These are phyloP conservation scores for Meganola albula DNA, from an alignment of 2,888 invertebrate genomes.

Conservation along the genomic window DNA sequence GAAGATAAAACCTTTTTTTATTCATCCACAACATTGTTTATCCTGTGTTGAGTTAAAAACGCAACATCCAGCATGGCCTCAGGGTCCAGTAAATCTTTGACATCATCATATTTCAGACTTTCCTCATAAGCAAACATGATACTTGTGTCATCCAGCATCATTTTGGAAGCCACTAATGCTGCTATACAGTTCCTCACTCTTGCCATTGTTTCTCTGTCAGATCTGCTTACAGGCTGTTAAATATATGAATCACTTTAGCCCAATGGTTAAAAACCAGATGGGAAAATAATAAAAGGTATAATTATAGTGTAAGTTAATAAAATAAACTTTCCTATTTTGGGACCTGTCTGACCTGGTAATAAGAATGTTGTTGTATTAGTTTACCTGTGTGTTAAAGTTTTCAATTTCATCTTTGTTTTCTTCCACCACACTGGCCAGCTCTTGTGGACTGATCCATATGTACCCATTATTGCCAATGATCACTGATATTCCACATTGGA, in stretches of 20 bases:
- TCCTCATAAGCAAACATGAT: conserved; percentile 94
- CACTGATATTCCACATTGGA: conserved; percentile 93
- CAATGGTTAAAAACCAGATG: conserved; percentile 2
- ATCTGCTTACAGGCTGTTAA: conserved; percentile 80
- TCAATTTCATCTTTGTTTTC: conserved; percentile 63
- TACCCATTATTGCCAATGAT: conserved; percentile 98
- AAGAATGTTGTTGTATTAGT: too few species aligned
- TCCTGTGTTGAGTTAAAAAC: conserved; percentile 85
- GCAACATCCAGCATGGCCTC: conserved; percentile 92
- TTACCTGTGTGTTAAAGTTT: conserved; percentile 46
- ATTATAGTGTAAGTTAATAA: too few species aligned
- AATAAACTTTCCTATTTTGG: too few species aligned
- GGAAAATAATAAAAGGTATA: too few species aligned
- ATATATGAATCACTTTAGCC: too few species aligned
- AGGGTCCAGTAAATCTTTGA: conserved; percentile 87
- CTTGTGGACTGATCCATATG: conserved; percentile 92
- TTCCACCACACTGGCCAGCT: conserved; percentile 57
- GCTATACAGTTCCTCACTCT: conserved; percentile 93
- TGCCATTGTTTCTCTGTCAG: conserved; percentile 91
- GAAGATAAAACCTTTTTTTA: conserved; percentile 33
- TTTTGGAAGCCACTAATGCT: conserved; percentile 89
- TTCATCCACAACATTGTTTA: conserved; percentile 65
- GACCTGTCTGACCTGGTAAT: too few species aligned
- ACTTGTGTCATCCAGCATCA: conserved; percentile 95
- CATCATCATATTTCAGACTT: conserved; percentile 86